Percentiles rank a stretch among this genome's conserved stretches.
These are phyloP conservation scores for Trichogramma pretiosum DNA, from an alignment of 1,140 invertebrate genomes.

Conservation along the genomic window DNA sequence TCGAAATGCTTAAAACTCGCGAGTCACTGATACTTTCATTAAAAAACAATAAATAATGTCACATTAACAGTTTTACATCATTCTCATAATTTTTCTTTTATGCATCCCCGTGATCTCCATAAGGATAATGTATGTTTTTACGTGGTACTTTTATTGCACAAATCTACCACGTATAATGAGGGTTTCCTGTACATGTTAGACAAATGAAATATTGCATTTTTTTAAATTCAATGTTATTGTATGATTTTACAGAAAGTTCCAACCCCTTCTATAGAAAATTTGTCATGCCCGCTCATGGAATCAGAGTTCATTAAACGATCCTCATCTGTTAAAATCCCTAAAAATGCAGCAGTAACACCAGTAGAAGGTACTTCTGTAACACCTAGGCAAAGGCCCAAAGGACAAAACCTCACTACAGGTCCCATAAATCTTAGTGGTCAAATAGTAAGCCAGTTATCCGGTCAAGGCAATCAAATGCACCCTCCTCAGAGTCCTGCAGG, in stretches of 20 bases:
- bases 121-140: too few species aligned
- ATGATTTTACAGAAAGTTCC: conserved; percentile 51
- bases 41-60: too few species aligned
- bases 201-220: not conserved
- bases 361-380: conserved; percentile 74
- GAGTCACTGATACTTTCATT: too few species aligned
- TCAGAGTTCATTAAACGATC: conserved; percentile 53
- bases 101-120: too few species aligned
- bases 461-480: conserved; percentile 34
- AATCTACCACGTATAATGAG: too few species aligned
- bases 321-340: conserved; percentile 46
- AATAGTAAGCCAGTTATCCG: conserved; percentile 41
- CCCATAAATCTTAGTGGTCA: conserved; percentile 40
- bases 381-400: conserved; percentile 76
- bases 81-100: too few species aligned
- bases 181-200: too few species aligned
- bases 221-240: not conserved
- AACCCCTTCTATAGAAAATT: conserved; percentile 54
- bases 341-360: conserved; percentile 43
- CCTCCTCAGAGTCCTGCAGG: conserved; percentile 26
- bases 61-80: too few species aligned
- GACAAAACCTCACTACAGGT: conserved; percentile 42
- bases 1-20: too few species aligned
- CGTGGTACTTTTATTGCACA: too few species aligned
- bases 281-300: conserved; percentile 58